These are phyloP conservation scores for Argyra leucocephala DNA, from an alignment of 2,888 invertebrate genomes.

Conservation along the genomic window DNA sequence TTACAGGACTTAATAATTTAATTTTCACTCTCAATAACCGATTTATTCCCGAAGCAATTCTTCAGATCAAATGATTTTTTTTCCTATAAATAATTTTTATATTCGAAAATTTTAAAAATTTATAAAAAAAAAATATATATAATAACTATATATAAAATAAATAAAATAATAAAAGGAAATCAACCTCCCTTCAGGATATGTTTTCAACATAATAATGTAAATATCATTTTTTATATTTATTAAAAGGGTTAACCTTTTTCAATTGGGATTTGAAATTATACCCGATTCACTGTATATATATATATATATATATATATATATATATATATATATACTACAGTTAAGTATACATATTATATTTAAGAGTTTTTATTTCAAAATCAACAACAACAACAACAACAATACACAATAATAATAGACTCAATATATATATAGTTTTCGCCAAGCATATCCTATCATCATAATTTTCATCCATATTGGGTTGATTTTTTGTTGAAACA, in stretches of 20 bases:
- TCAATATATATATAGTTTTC: too few relatives aligned
- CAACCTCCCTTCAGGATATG: background rate
- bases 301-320: too few relatives aligned
- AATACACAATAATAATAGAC: background rate
- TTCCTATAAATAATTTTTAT: too few relatives aligned
- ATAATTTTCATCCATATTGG: background rate
- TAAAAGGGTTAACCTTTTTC: conserved; percentile 4
- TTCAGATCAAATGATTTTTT: too few relatives aligned
- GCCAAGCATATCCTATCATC: background rate
- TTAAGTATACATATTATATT: too few relatives aligned
- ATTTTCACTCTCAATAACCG: background rate
- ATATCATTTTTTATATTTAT: conserved; percentile 1
- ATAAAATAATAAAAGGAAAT: too few relatives aligned
- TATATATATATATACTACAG: too few relatives aligned
- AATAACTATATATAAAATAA: too few relatives aligned
- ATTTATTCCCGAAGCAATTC: background rate
- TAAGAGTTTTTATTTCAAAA: too few relatives aligned
- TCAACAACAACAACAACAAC: background rate
- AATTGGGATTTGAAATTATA: background rate
- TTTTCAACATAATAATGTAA: background rate
- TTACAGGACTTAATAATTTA: too few relatives aligned
- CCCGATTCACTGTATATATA: too few relatives aligned
- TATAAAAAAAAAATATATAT: background rate
- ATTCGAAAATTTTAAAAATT: background rate
- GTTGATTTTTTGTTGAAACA: background rate